These are phyloP conservation scores for Acanthococcus lagerstroemiae DNA, from an alignment of 2,888 invertebrate species.

Conservation along the genomic window DNA sequence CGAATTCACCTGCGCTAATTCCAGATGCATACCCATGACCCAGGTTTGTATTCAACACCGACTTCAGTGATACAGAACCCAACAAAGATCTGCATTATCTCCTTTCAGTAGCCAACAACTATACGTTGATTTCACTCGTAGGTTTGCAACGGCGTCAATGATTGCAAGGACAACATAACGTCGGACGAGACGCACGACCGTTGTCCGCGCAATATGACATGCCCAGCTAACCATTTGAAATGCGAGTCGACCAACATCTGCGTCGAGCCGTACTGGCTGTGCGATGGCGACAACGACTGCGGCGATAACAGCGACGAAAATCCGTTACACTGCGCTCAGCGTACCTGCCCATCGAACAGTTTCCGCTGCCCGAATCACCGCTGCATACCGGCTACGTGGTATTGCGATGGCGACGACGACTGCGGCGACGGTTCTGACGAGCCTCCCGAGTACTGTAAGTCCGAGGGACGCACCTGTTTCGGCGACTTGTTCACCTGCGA, in stretches of 20 bases:
- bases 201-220: constrained; percentile 78
- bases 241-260: constrained; percentile 93
- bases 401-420: constrained; percentile 93
- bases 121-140: constrained; percentile 34
- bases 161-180: constrained; percentile 84
- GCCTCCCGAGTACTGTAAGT: constrained; percentile 85
- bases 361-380: constrained; percentile 84
- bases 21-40: constrained; percentile 77
- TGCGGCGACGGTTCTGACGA: constrained; percentile 85
- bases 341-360: constrained; percentile 82
- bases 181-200: constrained; percentile 84
- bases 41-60: constrained; percentile 46
- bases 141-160: constrained; percentile 84
- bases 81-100: background rate
- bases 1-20: constrained; percentile 89
- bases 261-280: constrained; percentile 94
- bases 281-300: constrained; percentile 94
- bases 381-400: constrained; percentile 92
- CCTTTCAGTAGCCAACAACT: background rate
- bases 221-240: constrained; percentile 78
- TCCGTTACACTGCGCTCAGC: constrained; percentile 74
- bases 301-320: constrained; percentile 91
- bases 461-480: constrained; percentile 86
- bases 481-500: constrained; percentile 93
- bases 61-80: background rate